Evolutionary conservation across 2,888 invertebrate genomes (phyloP).

Genomic region (Dioctria linearis): DNA sequence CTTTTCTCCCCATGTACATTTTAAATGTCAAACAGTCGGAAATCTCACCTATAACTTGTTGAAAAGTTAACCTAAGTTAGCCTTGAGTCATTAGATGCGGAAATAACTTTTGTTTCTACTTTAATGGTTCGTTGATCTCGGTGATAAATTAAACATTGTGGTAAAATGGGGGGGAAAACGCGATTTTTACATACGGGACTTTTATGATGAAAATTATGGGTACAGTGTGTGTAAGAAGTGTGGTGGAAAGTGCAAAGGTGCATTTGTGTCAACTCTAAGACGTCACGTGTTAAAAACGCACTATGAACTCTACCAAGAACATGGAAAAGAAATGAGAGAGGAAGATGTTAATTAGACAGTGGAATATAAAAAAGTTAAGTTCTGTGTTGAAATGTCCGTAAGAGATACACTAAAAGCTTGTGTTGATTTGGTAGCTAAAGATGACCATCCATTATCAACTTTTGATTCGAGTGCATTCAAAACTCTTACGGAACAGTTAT

Average conservation of each 20-base stretch:
- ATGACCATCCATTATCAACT: neutral
- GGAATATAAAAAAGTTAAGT: neutral
- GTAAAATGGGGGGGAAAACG: neutral
- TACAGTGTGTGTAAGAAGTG: too few species aligned
- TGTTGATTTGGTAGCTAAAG: neutral
- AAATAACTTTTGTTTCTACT: too few species aligned
- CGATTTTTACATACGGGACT: conserved; percentile 1
- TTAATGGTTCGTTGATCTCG: too few species aligned
- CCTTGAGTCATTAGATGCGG: too few species aligned
- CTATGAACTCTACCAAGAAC: too few species aligned
- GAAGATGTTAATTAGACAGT: neutral
- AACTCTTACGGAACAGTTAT: too few species aligned
- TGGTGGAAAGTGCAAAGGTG: neutral
- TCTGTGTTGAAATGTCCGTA: neutral
- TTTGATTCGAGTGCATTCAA: neutral
- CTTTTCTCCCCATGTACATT: too few species aligned
- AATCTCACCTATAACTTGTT: too few species aligned
- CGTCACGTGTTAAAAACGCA: neutral
- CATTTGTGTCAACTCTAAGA: neutral
- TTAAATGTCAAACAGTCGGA: too few species aligned
- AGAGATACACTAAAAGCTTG: too few species aligned
- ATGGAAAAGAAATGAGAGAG: neutral
- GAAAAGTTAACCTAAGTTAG: too few species aligned
- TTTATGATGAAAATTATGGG: neutral
- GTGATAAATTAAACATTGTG: too few species aligned